These are phyloP conservation scores for Rhinichthys klamathensis DNA, from an alignment of 2,113 vertebrate genomes.

Conservation along the genomic window DNA sequence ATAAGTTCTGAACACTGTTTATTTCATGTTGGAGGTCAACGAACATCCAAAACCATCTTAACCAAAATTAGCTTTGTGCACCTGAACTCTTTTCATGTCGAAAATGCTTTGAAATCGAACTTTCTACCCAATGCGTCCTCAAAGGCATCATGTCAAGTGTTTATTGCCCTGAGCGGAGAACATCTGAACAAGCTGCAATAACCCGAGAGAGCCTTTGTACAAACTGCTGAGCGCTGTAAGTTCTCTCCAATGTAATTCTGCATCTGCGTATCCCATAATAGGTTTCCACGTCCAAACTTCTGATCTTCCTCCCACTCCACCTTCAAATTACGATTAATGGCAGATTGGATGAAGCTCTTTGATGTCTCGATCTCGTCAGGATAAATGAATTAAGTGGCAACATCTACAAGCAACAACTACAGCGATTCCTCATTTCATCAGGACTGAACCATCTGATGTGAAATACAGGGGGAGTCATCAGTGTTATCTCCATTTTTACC, in stretches of 20 bases:
- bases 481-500: neutral
- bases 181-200: constrained; percentile 8
- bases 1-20: neutral
- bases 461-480: neutral
- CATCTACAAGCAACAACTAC: constrained; percentile 9
- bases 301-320: constrained; percentile 24
- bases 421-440: constrained; percentile 15
- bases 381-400: constrained; percentile 15
- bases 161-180: neutral
- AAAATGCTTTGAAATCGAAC: neutral
- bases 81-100: neutral
- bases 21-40: neutral
- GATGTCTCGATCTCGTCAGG: neutral
- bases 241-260: neutral
- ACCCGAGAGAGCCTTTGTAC: constrained; percentile 7
- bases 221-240: neutral
- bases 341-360: constrained; percentile 18
- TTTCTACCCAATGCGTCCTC: neutral
- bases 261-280: constrained; percentile 9
- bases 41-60: neutral
- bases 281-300: constrained; percentile 1
- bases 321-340: constrained; percentile 1
- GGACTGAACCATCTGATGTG: neutral
- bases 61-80: neutral
- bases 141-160: constrained; percentile 19